Percentiles rank a stretch among this genome's conserved stretches.
phyloP scores from a whole-genome alignment of 2,797 vertebrate species.

The Hyperoplus lanceolatus region DNA sequence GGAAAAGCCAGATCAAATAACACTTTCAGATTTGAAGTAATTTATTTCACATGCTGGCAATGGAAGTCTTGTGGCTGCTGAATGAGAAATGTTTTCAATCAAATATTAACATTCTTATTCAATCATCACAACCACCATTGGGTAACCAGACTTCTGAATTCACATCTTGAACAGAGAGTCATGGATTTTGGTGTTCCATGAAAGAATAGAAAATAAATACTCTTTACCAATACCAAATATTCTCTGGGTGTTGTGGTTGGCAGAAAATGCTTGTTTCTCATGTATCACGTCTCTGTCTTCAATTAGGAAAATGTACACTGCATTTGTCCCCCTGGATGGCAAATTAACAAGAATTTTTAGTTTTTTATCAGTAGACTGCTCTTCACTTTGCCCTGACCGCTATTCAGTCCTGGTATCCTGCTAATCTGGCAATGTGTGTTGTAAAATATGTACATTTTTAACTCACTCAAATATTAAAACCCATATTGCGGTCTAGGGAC shows the following conservation, averaged over 20 bases:
- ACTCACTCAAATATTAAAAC: constrained; percentile 25
- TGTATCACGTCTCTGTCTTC: constrained; percentile 1
- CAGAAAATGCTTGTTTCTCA: background rate
- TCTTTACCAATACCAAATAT: background rate
- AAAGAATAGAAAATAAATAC: constrained; percentile 7
- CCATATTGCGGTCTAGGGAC: constrained; percentile 11
- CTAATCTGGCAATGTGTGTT: constrained; percentile 12
- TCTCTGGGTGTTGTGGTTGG: constrained; percentile 7
- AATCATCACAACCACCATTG: constrained; percentile 59
- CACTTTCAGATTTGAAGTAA: constrained; percentile 70
- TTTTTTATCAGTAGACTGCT: background rate
- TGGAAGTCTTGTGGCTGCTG: constrained; percentile 58
- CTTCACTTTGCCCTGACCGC: constrained; percentile 17
- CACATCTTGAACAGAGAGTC: constrained; percentile 28
- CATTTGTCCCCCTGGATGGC: background rate
- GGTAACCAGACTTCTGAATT: constrained; percentile 34
- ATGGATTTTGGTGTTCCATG: constrained; percentile 13
- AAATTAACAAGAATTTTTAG: constrained; percentile 11
- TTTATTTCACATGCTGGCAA: constrained; percentile 78
- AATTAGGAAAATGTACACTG: background rate
- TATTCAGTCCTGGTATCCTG: background rate
- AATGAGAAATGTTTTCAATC: constrained; percentile 70
- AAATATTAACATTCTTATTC: constrained; percentile 68
- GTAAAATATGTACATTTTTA: constrained; percentile 20
- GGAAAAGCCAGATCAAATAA: constrained; percentile 78